Conservation (phyloP, 2,113 vertebrate genomes). For the Meriones unguiculatus region DNA sequence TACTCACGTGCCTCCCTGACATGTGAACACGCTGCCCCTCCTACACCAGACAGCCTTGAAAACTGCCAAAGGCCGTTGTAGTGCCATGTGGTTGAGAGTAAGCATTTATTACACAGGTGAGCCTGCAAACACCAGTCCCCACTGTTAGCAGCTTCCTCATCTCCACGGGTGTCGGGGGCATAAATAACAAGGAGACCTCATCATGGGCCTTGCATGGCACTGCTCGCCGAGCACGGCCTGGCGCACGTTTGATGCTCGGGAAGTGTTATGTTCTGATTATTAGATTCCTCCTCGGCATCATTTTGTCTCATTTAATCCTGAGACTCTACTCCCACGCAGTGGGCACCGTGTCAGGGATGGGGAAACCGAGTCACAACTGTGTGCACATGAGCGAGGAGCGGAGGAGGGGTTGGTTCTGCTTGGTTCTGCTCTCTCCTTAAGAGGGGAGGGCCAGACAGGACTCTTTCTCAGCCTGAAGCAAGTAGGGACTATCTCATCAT, state of each 20-base stretch:
- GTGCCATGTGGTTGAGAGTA: background rate
- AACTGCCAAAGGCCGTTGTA: background rate
- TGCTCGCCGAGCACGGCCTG: background rate
- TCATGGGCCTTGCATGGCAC: background rate
- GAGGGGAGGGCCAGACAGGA: background rate
- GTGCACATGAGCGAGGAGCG: background rate
- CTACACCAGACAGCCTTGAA: background rate
- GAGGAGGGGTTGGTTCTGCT: background rate
- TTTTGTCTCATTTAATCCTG: background rate
- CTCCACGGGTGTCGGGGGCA: background rate
- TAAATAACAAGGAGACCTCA: background rate
- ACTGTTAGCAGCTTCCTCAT: background rate
- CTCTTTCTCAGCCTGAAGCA: background rate
- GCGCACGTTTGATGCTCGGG: background rate
- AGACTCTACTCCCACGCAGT: background rate
- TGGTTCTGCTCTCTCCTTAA: background rate
- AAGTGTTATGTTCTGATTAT: background rate
- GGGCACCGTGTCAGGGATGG: background rate
- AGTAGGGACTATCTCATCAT: fast-evolving
- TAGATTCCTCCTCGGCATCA: too few relatives aligned
- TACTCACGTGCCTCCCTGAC: background rate
- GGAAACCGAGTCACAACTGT: background rate
- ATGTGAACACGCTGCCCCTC: background rate
- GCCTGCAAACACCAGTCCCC: background rate
- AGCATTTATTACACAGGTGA: background rate